phyloP scores from a whole-genome alignment of 2,113 vertebrate genomes.

The Eublepharis macularius region DNA sequence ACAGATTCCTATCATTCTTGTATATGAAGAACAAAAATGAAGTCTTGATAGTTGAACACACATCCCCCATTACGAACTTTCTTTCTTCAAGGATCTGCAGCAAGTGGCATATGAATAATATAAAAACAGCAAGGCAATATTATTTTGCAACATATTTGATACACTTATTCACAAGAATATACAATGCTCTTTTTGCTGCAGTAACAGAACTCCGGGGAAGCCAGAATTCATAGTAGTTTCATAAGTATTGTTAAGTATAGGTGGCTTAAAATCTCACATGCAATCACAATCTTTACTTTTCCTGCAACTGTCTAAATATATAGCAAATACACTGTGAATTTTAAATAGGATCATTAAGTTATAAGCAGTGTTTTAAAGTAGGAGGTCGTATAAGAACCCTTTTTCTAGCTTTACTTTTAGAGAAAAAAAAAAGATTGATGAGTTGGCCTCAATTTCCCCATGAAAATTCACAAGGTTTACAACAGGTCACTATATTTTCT shows the following conservation, averaged over 20 bases:
- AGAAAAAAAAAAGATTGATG: background rate
- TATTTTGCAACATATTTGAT: background rate
- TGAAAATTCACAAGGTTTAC: slow-evolving; percentile 26
- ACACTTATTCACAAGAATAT: background rate
- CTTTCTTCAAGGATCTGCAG: background rate
- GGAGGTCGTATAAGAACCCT: background rate
- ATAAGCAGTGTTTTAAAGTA: background rate
- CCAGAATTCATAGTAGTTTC: background rate
- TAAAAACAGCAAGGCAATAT: background rate
- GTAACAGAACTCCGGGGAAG: background rate
- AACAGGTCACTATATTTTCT: slow-evolving; percentile 6
- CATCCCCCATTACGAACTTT: background rate
- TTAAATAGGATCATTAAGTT: background rate
- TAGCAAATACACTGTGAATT: background rate
- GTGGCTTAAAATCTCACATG: too few species aligned
- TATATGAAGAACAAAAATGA: background rate
- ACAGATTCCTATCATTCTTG: too few species aligned
- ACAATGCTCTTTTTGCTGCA: background rate
- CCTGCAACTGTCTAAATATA: background rate
- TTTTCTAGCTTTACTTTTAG: background rate
- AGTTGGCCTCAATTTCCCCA: background rate
- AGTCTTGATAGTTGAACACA: background rate
- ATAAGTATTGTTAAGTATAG: too few species aligned
- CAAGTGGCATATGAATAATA: too few species aligned
- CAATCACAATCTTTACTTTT: background rate